Conservation (phyloP, 2,888 invertebrate genomes). For the Himalopsyche tibetana region DNA sequence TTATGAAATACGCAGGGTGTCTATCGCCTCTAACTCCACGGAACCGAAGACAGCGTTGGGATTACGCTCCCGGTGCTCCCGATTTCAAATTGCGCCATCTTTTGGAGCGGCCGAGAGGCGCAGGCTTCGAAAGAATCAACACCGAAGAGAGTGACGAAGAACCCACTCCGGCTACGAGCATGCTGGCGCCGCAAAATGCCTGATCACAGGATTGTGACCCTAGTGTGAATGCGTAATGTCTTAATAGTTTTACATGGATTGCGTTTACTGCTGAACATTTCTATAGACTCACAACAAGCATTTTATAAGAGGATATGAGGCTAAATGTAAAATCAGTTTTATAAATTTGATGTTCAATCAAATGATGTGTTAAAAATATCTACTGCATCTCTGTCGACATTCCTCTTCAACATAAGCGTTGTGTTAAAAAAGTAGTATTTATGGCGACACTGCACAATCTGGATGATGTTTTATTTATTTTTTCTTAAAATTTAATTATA, state of each 20-base stretch:
- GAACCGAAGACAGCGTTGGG: conserved; percentile 65
- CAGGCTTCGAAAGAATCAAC: conserved; percentile 80
- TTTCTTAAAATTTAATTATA: no score
- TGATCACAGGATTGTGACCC: conserved; percentile 71
- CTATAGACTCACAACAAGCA: neutral
- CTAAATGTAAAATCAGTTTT: neutral
- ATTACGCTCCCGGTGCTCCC: conserved; percentile 69
- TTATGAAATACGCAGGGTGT: conserved; percentile 59
- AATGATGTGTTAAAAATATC: neutral
- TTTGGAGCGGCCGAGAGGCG: conserved; percentile 75
- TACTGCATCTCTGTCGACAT: neutral
- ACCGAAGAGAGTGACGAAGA: conserved; percentile 83
- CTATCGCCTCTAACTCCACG: conserved; percentile 65
- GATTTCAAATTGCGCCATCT: conserved; percentile 82
- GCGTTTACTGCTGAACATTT: conserved; percentile 25
- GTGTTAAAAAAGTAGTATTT: neutral
- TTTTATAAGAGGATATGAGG: neutral
- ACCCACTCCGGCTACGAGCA: conserved; percentile 73
- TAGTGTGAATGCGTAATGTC: conserved; percentile 59
- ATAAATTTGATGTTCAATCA: neutral
- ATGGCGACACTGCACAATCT: no score
- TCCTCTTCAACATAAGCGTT: neutral
- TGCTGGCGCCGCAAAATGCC: conserved; percentile 71
- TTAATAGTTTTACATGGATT: conserved; percentile 4
- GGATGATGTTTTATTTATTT: no score